Base-by-base conservation (phyloP, 2,888 invertebrate genomes). In the Aproaerema taeniolella region DNA sequence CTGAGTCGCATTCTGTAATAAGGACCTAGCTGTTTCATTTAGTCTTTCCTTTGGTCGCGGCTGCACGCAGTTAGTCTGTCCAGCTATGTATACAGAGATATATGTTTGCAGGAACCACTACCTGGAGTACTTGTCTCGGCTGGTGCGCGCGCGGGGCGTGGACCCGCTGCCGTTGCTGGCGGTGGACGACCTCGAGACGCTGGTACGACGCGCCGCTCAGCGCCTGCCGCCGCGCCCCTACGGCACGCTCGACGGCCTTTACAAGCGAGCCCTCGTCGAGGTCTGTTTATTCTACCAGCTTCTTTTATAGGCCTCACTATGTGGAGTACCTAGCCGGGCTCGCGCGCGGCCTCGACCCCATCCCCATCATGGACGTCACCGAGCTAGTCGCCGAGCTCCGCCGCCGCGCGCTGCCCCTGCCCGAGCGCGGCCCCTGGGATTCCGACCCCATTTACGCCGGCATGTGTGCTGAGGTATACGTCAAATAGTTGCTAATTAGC, bases 321-420 rank as follows among this genome's bases (percentile, higher is more conserved):
- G 92, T 96, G 79, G 98, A 98, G 89, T 97, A 97, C 88, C 91
- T 98, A 89, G 95, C 96, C 71, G 91, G 90, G 62, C 89, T 93
- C 76, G 94, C 97, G 82, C 93, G 93, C 78, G 90, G 90, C 65
- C 89, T 98, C 76, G 98, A 98, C 87, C 97, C 98, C 4, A 90
- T 96, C 65, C 90, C 91, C 54, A 94, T 97, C 69, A 92, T 97
- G 89, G 93, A 93, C 74, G 89, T 94, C 74, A 90, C 91, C 58
- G 96, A 97, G 72, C 92, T 97, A 64, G 91, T 93, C 59, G 95
- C 95, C 61, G 95, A 96, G 79, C 89, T 97, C 71, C 91, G 93
- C 61, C 90, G 96, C 61, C 91, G 95, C 64, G 95, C 95, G 69
- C 92, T 94, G 77, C 90, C 92, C 51, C 88, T 95, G 70, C 96